Percentiles rank a stretch among this genome's conserved stretches.
These are phyloP conservation scores for Passer montanus DNA, from an alignment of 2,113 vertebrate genomes.

Conservation along the genomic window DNA sequence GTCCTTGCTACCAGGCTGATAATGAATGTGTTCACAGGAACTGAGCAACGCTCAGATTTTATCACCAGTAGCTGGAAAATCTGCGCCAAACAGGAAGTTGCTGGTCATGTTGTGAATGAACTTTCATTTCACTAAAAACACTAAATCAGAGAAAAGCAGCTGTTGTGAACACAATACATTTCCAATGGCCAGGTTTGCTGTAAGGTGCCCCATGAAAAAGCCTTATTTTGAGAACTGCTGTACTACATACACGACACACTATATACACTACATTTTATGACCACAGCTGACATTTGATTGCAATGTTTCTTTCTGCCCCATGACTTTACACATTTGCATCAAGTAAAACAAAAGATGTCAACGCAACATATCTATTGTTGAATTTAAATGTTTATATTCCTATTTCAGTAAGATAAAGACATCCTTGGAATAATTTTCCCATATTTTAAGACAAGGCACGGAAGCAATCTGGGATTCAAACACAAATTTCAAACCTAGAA, in stretches of 20 bases:
- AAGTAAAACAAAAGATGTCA: not conserved
- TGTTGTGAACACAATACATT: not conserved
- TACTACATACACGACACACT: too few relatives aligned
- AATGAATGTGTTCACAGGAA: not conserved
- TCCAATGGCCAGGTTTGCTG: not conserved
- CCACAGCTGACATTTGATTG: not conserved
- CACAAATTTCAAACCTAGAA: accelerated
- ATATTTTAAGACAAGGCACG: not conserved
- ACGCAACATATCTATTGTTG: not conserved
- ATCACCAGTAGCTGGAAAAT: not conserved
- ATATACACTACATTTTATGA: not conserved
- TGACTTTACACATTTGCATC: not conserved
- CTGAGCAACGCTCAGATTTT: not conserved
- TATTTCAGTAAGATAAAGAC: not conserved
- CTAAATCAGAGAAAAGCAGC: not conserved
- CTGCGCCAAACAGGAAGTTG: not conserved
- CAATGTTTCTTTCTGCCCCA: not conserved
- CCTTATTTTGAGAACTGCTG: not conserved
- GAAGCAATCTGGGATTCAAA: not conserved
- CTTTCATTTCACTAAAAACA: not conserved
- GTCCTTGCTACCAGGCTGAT: not conserved
- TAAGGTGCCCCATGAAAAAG: not conserved
- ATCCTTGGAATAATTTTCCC: not conserved
- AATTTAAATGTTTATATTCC: not conserved
- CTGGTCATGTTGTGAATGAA: not conserved